A percentile compares a stretch with the other conserved stretches of the same genome.
Conservation (phyloP, 2,888 invertebrate species). For the Lasioglossum marginatum region DNA sequence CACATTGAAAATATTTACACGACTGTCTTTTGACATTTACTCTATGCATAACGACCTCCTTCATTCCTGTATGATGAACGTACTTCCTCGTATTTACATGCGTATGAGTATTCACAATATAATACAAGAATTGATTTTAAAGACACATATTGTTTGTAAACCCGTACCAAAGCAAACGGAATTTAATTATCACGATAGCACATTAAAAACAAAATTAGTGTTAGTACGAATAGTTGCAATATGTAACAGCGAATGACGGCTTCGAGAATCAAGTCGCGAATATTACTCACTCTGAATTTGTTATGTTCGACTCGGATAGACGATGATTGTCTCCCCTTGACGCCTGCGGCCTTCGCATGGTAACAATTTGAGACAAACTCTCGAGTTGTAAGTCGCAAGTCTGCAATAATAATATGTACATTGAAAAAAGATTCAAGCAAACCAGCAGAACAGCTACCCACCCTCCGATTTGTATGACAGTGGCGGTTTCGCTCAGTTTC, state of each 20-base stretch:
- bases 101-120: slow-evolving; percentile 24
- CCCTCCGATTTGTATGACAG: background rate
- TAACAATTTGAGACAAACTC: slow-evolving; percentile 85
- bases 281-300: slow-evolving; percentile 85
- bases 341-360: slow-evolving; percentile 86
- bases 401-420: slow-evolving; percentile 78
- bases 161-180: slow-evolving; percentile 37
- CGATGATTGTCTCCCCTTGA: slow-evolving; percentile 85
- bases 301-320: slow-evolving; percentile 87
- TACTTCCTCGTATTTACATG: slow-evolving; percentile 35
- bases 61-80: background rate
- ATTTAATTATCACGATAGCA: slow-evolving; percentile 26
- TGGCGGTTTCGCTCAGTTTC: too few species aligned
- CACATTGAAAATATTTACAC: background rate
- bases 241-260: slow-evolving; percentile 43
- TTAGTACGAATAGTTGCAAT: slow-evolving; percentile 56
- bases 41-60: background rate
- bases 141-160: slow-evolving; percentile 20
- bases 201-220: slow-evolving; percentile 30
- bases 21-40: background rate
- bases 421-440: background rate
- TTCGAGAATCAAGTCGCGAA: background rate
- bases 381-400: slow-evolving; percentile 89
- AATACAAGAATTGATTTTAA: slow-evolving; percentile 21
- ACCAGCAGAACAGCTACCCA: background rate